A percentile compares a stretch with the other conserved stretches of the same genome.
These are phyloP conservation scores for Nebria ingens DNA, from an alignment of 1,140 invertebrate genomes.

Conservation along the genomic window DNA sequence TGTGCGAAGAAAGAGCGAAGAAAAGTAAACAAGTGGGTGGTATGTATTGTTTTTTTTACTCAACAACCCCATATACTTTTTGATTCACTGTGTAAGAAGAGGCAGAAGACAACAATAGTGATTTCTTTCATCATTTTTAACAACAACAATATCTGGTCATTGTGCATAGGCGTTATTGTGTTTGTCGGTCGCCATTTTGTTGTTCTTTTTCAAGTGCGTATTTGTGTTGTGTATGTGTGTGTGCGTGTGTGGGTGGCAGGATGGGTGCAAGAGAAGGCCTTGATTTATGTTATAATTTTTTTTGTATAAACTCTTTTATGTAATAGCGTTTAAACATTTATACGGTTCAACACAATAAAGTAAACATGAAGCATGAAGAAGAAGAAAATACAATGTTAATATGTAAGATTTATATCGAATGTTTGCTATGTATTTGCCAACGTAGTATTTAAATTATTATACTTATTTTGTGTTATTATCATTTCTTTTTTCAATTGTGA, in stretches of 20 bases:
- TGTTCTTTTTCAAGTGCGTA: background rate
- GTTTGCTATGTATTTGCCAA: constrained; percentile 8
- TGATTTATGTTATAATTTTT: background rate
- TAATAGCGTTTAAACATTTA: constrained; percentile 3
- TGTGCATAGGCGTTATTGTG: no score
- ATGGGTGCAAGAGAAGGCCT: background rate
- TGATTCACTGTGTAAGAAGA: background rate
- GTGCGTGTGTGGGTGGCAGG: no score
- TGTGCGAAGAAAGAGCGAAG: no score
- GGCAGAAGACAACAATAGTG: background rate
- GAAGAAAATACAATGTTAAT: constrained; percentile 5
- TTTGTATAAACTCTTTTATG: constrained; percentile 4
- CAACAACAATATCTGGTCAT: no score
- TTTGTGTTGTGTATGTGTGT: background rate
- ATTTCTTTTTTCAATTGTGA: background rate
- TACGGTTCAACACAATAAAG: no score
- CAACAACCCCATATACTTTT: background rate
- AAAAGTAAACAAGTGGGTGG: background rate
- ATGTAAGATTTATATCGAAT: constrained; percentile 7
- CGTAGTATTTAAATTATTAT: background rate
- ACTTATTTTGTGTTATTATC: no score
- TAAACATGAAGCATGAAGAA: no score
- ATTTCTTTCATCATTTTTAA: no score
- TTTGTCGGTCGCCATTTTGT: background rate
- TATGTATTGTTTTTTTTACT: background rate